Conservation (phyloP, 2,888 invertebrate genomes). For the Noctua pronuba region DNA sequence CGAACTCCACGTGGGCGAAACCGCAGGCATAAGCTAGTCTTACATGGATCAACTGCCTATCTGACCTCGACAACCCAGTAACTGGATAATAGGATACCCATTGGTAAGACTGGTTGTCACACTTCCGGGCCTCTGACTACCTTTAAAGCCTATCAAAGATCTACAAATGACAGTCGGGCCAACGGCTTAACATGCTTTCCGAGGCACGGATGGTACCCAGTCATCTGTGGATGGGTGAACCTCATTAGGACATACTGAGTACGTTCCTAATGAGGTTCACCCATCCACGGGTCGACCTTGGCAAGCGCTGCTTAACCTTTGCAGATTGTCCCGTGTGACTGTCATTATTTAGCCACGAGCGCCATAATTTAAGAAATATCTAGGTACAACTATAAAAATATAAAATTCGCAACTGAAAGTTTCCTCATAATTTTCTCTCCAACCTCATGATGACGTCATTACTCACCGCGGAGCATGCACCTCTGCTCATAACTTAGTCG, state of each 20-base stretch:
- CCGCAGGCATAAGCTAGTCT: no score
- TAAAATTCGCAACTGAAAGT: constrained; percentile 8
- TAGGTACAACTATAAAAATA: background rate
- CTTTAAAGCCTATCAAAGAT: background rate
- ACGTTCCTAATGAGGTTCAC: background rate
- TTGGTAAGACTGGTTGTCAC: background rate
- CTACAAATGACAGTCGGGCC: background rate
- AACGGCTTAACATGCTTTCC: background rate
- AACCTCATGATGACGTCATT: constrained; percentile 60
- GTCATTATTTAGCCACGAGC: background rate
- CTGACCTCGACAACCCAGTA: background rate
- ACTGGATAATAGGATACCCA: background rate
- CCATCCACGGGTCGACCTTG: background rate
- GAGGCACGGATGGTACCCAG: background rate
- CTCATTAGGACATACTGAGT: no score
- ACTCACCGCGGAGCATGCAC: constrained; percentile 57
- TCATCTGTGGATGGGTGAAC: no score
- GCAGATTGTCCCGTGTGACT: background rate
- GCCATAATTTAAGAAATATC: background rate
- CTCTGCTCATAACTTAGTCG: constrained; percentile 63
- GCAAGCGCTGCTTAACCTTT: background rate
- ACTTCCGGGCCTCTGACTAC: background rate
- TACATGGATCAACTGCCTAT: background rate
- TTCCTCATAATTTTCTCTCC: constrained; percentile 39
- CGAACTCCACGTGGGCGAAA: no score